A percentile compares a stretch with the other conserved stretches of the same genome.
phyloP scores from a whole-genome alignment of 2,113 vertebrate genomes.

The Plectropomus leopardus region DNA sequence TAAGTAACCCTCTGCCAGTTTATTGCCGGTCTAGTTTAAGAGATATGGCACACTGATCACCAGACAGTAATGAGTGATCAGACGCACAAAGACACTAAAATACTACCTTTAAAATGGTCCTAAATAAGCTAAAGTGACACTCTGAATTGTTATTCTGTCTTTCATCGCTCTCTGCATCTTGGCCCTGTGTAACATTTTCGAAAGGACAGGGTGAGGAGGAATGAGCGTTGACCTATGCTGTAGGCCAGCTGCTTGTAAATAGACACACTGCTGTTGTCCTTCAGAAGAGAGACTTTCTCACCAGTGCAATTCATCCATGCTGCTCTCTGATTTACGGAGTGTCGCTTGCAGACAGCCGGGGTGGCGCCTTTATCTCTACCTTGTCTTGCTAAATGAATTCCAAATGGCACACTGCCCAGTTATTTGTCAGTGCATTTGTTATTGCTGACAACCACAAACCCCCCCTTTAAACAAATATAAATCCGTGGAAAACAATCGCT shows the following conservation, averaged over 20 bases:
- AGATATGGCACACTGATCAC: conserved; percentile 6
- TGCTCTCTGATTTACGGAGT: conserved; percentile 75
- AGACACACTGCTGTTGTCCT: conserved; percentile 75
- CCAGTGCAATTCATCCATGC: conserved; percentile 70
- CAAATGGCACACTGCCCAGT: conserved; percentile 82
- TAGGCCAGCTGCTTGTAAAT: conserved; percentile 74
- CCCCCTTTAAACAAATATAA: conserved; percentile 84
- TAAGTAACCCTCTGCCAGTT: neutral
- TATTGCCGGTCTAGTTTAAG: conserved; percentile 36
- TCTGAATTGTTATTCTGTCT: conserved; percentile 20
- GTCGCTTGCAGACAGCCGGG: conserved; percentile 63
- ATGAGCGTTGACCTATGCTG: conserved; percentile 68
- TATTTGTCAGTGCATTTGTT: conserved; percentile 85
- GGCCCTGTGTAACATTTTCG: conserved; percentile 53
- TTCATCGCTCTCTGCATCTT: conserved; percentile 30
- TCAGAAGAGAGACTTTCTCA: conserved; percentile 71
- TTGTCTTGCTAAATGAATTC: conserved; percentile 80
- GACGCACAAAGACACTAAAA: conserved; percentile 14
- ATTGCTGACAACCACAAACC: conserved; percentile 82
- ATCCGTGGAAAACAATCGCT: conserved; percentile 82
- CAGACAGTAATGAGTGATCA: conserved; percentile 5
- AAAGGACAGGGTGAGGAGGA: conserved; percentile 61
- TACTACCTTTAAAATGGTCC: neutral
- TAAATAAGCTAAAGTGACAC: conserved; percentile 24
- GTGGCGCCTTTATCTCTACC: conserved; percentile 79